Conservation (phyloP, 2,797 vertebrate species). For the Discoglossus pictus region DNA sequence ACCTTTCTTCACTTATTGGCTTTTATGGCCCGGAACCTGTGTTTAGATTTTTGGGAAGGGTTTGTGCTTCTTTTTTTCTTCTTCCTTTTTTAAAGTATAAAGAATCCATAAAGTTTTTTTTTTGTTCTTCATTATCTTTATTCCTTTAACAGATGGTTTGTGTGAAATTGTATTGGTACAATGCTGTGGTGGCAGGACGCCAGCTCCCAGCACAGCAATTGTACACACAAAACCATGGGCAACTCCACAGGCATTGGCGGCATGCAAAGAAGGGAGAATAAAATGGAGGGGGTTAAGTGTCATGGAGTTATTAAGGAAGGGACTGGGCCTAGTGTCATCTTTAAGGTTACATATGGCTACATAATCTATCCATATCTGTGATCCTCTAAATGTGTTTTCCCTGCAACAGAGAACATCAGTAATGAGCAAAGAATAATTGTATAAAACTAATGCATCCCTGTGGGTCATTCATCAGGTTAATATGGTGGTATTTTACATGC, state of each 20-base stretch:
- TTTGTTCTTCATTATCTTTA: conserved; percentile 5
- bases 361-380: too few relatives aligned
- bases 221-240: background rate
- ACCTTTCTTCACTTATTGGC: background rate
- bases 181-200: background rate
- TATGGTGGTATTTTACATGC: too few relatives aligned
- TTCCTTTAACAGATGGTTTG: background rate
- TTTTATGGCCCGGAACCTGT: background rate
- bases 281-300: background rate
- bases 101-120: background rate
- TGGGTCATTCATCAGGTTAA: too few relatives aligned
- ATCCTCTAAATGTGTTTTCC: too few relatives aligned
- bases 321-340: too few relatives aligned
- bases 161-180: background rate
- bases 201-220: background rate
- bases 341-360: too few relatives aligned
- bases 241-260: background rate
- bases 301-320: too few relatives aligned
- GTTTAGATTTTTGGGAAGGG: background rate
- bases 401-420: too few relatives aligned
- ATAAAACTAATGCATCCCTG: too few relatives aligned
- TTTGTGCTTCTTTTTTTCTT: background rate
- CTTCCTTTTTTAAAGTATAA: too few relatives aligned
- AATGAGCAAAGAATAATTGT: too few relatives aligned
- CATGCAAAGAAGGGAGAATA: background rate